A percentile compares a stretch with the other conserved stretches of the same genome.
Conservation (phyloP, 2,888 invertebrate genomes). For the Cerastis leucographa region DNA sequence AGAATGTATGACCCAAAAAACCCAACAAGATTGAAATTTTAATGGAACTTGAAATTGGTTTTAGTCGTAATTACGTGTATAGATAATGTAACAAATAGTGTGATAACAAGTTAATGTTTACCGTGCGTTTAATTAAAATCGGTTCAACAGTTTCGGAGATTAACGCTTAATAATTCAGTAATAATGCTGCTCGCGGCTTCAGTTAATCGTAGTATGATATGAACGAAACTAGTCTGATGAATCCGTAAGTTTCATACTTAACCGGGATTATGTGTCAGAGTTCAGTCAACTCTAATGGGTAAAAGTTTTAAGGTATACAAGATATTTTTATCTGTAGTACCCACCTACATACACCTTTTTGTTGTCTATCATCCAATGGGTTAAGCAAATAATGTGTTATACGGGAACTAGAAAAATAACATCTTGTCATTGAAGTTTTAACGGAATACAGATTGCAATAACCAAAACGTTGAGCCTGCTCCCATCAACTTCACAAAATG, state of each 20-base stretch:
- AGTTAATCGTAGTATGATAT: constrained; percentile 32
- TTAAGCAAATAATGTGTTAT: background rate
- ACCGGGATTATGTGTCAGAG: constrained; percentile 34
- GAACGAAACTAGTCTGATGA: constrained; percentile 37
- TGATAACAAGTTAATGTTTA: constrained; percentile 26
- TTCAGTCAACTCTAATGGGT: constrained; percentile 5
- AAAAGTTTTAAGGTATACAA: constrained; percentile 14
- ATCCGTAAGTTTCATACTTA: constrained; percentile 44
- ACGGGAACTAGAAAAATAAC: background rate
- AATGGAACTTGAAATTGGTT: constrained; percentile 35
- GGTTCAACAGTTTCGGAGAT: constrained; percentile 43
- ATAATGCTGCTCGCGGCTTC: constrained; percentile 35
- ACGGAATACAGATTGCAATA: background rate
- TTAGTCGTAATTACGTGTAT: constrained; percentile 15
- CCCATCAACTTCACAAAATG: background rate
- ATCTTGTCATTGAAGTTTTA: background rate
- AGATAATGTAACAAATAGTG: constrained; percentile 17
- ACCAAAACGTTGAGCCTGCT: background rate
- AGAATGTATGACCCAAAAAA: constrained; percentile 38
- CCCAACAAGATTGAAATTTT: constrained; percentile 45
- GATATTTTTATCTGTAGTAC: background rate
- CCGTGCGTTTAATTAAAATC: constrained; percentile 56
- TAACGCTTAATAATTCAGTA: constrained; percentile 58
- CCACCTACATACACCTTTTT: no score
- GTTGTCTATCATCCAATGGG: background rate